Evolutionary conservation across 2,113 vertebrate species (phyloP).

Genomic region (Deroptyus accipitrinus): DNA sequence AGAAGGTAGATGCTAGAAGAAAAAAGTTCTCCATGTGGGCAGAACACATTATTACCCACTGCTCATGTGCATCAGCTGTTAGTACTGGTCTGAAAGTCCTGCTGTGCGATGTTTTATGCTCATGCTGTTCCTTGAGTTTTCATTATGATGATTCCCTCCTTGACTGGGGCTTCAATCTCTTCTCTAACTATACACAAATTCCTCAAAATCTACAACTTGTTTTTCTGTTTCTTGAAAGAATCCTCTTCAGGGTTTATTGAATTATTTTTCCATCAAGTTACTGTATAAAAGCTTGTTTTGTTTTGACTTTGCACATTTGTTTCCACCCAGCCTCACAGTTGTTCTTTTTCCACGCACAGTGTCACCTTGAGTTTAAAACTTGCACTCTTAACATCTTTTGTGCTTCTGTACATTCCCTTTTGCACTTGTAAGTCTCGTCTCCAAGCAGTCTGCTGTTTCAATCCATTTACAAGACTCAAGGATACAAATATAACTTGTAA

Average conservation of each 20-base stretch:
- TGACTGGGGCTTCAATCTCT: background rate
- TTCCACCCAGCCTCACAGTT: background rate
- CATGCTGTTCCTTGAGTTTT: background rate
- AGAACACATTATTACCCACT: background rate
- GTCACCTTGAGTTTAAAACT: background rate
- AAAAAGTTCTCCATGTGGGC: background rate
- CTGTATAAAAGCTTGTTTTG: background rate
- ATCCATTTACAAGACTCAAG: background rate
- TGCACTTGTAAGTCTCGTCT: accelerated
- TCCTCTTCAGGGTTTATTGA: background rate
- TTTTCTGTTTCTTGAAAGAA: background rate
- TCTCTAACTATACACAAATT: background rate
- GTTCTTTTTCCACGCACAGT: background rate
- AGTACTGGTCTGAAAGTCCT: background rate
- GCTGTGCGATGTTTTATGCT: background rate
- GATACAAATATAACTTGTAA: background rate
- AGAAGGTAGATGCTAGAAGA: background rate
- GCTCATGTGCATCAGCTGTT: background rate
- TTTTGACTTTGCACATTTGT: background rate
- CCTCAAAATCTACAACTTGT: background rate
- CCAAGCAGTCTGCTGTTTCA: background rate
- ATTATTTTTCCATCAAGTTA: background rate
- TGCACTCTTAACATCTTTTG: background rate
- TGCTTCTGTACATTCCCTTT: background rate
- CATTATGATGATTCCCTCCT: background rate